Base-by-base conservation (phyloP, 2,888 invertebrate species). In the Melieria omissa region DNA sequence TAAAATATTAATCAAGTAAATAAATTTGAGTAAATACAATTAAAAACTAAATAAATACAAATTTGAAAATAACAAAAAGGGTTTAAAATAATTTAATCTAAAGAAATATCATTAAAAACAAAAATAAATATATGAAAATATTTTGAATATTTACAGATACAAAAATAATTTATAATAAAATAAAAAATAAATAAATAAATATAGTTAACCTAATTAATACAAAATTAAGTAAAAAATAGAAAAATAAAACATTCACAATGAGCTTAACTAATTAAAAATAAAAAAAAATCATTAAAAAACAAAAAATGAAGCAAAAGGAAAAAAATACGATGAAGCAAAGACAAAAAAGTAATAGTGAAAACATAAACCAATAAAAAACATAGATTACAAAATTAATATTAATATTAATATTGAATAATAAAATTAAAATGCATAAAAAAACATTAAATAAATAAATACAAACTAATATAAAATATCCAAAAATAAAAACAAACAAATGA, bases 401-500 rank as follows among this genome's bases (percentile, higher is more conserved):
- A 16, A 16, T 2, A 16, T 16, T 16, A 55, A 55, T n/a, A 67
- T 58, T 68, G 46, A 29, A 58, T 65, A 14, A 45, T 62, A 65
- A 4, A 55, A 9, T 16, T 55, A 55, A 41, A 65, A 65, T 47
- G 63, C 55, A 45, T 58, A 70, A 65, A 73, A 67, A 69, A 44
- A 41, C 46, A 65, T 49, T 49, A 29, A 9, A 57, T 54, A 58
- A 57, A 63, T 62, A 47, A 44, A n/a, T 54, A 69, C 46, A 45
- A 60, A 61, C n/a, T 42, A 46, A n/a, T 41, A 60, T 42, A 47
- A 73, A 66, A 52, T 8, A 10, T 47, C 14, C 10, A 62, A 65
- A 60, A 64, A 55, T 57, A 72, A 74, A 74, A 64, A 67, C 41
- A 63, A 58, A 42, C 12, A 47, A 29, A 70, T 52, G 58, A 60